Base-by-base conservation (phyloP, 2,888 invertebrate species). In the Melitaea athalia region DNA sequence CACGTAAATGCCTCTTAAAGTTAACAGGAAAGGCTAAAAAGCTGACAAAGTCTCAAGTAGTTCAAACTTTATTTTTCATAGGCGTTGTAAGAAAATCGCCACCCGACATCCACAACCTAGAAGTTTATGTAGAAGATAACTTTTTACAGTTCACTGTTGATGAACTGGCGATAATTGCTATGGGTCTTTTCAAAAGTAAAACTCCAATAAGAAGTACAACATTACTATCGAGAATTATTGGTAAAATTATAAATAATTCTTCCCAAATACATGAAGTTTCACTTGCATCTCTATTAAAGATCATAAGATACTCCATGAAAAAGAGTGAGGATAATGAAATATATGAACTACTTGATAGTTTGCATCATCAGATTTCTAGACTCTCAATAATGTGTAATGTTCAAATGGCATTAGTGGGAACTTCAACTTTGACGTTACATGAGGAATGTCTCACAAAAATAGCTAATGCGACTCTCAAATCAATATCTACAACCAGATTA, bases 101-200 rank as follows among this genome's bases (percentile, higher is more conserved):
- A 10, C 84, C 94, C 69, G 93, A 94, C 61, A 94, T 95, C 88
- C 95, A 95, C 75, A 95, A 95, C 75, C 89, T 95, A 64, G 96
- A 97, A 86, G 81, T 93, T 60, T 89, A 91, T 53, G 77, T 96
- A 65, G 84, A 91, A 43, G 80, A 91, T 5, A 84, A 86, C 65
- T 88, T 95, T n/a, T 78, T 93, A 8, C 79, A 93, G 33, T 93
- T 96, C 80, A 92, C 88, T 31, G 75, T 95, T 7, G 94, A 95
- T 74, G 96, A 97, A 80, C 83, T 97, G 68, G 95, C 95, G 12
- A 93, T 97, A 14, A 93, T 96, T 75, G 93, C 95, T 5, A 95
- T 96, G 94, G 96, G 95, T 0, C 96, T 96, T 82, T 97, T 97
- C 78, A 97, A 97, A 88, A 95, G 95, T 15, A 93, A 95, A 86